Conservation (phyloP, 2,113 vertebrate species). For the Plestiodon gilberti region DNA sequence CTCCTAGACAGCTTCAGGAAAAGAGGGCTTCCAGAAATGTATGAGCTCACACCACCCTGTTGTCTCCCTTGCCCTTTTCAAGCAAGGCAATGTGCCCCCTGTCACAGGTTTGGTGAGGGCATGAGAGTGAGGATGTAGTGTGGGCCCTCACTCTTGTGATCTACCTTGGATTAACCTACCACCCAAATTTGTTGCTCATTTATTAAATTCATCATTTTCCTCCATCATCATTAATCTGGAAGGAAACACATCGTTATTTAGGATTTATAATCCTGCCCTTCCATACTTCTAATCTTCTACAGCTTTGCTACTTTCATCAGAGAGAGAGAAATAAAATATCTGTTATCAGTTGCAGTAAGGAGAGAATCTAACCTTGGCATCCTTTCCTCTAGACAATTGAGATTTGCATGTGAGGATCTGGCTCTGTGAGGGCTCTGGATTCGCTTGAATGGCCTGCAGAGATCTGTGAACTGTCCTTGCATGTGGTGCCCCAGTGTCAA, state of each 20-base stretch:
- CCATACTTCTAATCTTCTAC: neutral
- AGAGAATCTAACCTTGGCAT: neutral
- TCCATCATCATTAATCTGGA: constrained; percentile 18
- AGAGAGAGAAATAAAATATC: neutral
- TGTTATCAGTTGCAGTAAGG: neutral
- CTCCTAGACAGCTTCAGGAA: too few species aligned
- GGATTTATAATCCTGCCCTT: constrained; percentile 2
- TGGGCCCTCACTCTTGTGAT: too few species aligned
- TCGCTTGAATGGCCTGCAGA: neutral
- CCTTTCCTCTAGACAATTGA: neutral
- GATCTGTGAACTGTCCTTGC: neutral
- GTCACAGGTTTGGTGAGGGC: neutral
- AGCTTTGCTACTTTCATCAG: neutral
- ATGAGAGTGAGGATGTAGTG: neutral
- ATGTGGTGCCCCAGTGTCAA: neutral
- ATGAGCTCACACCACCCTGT: neutral
- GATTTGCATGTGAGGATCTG: neutral
- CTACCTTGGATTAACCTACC: neutral
- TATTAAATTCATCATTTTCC: neutral
- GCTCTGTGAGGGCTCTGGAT: neutral
- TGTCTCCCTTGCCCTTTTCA: neutral
- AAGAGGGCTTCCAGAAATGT: neutral
- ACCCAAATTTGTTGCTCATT: too few species aligned
- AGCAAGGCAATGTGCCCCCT: neutral
- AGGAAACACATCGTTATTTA: constrained; percentile 13